Base-by-base conservation (phyloP, 2,888 invertebrate genomes). In the Callyntrura sp. region DNA sequence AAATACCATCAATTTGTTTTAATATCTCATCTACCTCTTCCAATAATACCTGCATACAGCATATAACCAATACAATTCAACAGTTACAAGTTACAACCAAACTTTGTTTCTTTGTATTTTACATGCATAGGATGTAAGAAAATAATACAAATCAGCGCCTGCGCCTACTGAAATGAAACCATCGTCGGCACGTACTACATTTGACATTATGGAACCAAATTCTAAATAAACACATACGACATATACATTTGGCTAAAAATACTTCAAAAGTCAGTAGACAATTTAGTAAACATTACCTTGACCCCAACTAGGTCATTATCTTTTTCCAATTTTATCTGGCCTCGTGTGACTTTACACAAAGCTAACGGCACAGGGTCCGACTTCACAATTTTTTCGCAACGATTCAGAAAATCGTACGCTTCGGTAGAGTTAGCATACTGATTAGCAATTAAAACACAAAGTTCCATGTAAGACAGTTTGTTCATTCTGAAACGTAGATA, bases 1-100 rank as follows among this genome's bases (percentile, higher is more conserved):
- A 98, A 3, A 99, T 97, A 43, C 98, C 98, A 94, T 99, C 98
- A 0, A 98, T 97, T 93, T 97, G 97, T 93, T 98, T 98, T 17
- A 99, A 95, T 17, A 97, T 96, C 35, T 96, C 96, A 93, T 98
- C 97, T 12, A 98, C 96, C 93, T 98, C 97, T 93, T 98, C 98
- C 68, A 99, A 97, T 68, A 98, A 96, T 94, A 97, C 97, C 95
- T n/a, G n/a, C n/a, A n/a, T 95, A 92, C 12, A 94, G 57, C 14
- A 48, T 20, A 68, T 43, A n/a, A 81, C 48, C 48, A 51, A 11
- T 78, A 5, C 51, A 45, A 55, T 55, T 25, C n/a, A n/a, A n/a
- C n/a, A n/a, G n/a, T n/a, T n/a, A n/a, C n/a, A n/a, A n/a, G n/a
- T n/a, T n/a, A n/a, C n/a, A n/a, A n/a, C n/a, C n/a, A n/a, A n/a